Percentiles rank a stretch among this genome's conserved stretches.
These are phyloP conservation scores for Cataglyphis rosenhaueri DNA, from an alignment of 2,888 invertebrate genomes.

Conservation along the genomic window DNA sequence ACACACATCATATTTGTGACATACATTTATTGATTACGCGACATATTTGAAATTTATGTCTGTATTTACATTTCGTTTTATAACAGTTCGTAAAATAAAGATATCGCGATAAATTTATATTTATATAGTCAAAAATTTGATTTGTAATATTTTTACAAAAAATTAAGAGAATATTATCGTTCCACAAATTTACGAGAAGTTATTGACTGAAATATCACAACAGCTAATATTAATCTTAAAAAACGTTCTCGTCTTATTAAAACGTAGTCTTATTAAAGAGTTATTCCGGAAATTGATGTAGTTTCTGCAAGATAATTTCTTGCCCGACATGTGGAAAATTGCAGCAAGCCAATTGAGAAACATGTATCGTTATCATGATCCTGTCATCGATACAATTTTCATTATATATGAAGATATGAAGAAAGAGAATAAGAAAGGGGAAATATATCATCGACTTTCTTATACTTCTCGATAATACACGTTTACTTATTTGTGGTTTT, in stretches of 20 bases:
- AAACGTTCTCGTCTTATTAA: background rate
- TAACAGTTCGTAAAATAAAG: background rate
- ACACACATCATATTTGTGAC: no score
- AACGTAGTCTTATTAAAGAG: background rate
- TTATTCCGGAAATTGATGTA: constrained; percentile 13
- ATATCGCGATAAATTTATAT: background rate
- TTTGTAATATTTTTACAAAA: background rate
- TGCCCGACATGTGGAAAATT: constrained; percentile 51
- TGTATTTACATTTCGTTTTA: background rate
- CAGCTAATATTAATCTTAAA: background rate
- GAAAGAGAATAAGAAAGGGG: constrained; percentile 5
- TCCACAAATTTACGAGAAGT: background rate
- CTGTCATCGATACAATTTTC: constrained; percentile 51
- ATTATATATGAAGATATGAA: constrained; percentile 21
- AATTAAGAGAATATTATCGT: background rate
- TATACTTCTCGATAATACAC: constrained; percentile 40
- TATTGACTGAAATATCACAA: background rate
- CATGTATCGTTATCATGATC: constrained; percentile 52
- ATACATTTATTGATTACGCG: background rate
- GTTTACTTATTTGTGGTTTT: constrained; percentile 62
- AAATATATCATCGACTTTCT: constrained; percentile 59
- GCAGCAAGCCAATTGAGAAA: constrained; percentile 31
- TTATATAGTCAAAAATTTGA: constrained; percentile 1
- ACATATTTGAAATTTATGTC: background rate
- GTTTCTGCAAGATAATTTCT: background rate